Percentiles rank a stretch among this genome's conserved stretches.
Conservation (phyloP, 2,113 vertebrate species). For the Trematocara nigrifrons region DNA sequence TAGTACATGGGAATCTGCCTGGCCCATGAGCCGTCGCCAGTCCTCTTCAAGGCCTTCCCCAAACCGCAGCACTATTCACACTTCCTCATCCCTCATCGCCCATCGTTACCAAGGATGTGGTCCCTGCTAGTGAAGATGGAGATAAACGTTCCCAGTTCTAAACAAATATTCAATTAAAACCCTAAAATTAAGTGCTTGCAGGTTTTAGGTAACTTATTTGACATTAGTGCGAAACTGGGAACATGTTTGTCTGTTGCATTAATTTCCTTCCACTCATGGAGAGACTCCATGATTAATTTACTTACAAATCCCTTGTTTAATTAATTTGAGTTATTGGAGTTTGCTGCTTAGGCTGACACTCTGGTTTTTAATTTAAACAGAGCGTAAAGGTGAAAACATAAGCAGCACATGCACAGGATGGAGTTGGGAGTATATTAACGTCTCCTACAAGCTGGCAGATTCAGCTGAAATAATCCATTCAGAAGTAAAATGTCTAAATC, state of each 20-base stretch:
- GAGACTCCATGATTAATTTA: not conserved
- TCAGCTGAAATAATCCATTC: not conserved
- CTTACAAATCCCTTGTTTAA: not conserved
- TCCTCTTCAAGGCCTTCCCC: not conserved
- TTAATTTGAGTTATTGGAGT: not conserved
- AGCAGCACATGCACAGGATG: not conserved
- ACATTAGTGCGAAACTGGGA: not conserved
- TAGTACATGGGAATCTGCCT: not conserved
- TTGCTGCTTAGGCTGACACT: not conserved
- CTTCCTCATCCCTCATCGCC: not conserved
- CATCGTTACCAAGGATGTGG: not conserved
- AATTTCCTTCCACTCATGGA: not conserved
- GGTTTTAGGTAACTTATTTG: not conserved
- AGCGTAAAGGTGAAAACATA: not conserved
- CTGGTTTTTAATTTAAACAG: not conserved
- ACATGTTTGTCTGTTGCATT: not conserved
- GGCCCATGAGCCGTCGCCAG: not conserved
- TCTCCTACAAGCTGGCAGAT: not conserved
- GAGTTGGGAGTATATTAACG: not conserved
- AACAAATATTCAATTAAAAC: not conserved
- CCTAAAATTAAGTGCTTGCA: not conserved
- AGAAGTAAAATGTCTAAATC: not conserved
- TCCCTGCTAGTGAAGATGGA: not conserved
- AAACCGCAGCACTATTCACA: not conserved
- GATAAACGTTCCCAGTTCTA: not conserved